phyloP scores from a whole-genome alignment of 1,140 invertebrate species.

The Prorops nasuta region DNA sequence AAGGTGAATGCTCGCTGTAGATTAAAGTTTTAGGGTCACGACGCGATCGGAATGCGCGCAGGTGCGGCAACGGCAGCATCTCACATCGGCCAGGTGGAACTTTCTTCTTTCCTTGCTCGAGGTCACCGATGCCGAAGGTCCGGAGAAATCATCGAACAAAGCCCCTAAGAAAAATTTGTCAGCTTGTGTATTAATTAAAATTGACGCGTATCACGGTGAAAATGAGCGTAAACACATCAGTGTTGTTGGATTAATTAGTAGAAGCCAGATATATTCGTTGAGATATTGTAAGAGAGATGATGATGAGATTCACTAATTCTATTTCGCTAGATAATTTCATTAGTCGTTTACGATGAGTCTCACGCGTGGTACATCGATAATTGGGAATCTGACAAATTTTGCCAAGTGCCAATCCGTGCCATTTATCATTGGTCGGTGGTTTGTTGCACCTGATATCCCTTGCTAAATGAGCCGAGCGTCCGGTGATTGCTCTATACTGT shows the following conservation, averaged over 20 bases:
- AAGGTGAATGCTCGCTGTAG: constrained; percentile 35
- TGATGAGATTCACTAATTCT: neutral
- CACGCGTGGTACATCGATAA: neutral
- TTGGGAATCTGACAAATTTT: too few relatives aligned
- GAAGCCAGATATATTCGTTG: neutral
- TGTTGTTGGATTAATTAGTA: too few relatives aligned
- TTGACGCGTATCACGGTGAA: too few relatives aligned
- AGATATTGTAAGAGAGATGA: neutral
- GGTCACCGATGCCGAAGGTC: constrained; percentile 19
- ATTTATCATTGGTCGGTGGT: constrained; percentile 24
- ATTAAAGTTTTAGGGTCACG: constrained; percentile 49
- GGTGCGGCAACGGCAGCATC: constrained; percentile 49
- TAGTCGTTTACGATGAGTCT: too few relatives aligned
- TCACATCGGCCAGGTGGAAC: constrained; percentile 32
- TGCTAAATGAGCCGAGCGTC: constrained; percentile 21
- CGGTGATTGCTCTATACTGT: constrained; percentile 3
- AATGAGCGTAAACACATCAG: too few relatives aligned
- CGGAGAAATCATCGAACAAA: neutral
- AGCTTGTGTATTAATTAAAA: too few relatives aligned
- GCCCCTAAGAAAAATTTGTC: neutral
- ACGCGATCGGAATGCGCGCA: constrained; percentile 48
- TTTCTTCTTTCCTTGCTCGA: constrained; percentile 49
- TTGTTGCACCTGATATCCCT: constrained; percentile 31
- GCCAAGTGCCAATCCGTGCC: constrained; percentile 12
- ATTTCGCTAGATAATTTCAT: too few relatives aligned